These are phyloP conservation scores for Lepidurus couesii DNA, from an alignment of 1,140 invertebrate species.

Conservation along the genomic window DNA sequence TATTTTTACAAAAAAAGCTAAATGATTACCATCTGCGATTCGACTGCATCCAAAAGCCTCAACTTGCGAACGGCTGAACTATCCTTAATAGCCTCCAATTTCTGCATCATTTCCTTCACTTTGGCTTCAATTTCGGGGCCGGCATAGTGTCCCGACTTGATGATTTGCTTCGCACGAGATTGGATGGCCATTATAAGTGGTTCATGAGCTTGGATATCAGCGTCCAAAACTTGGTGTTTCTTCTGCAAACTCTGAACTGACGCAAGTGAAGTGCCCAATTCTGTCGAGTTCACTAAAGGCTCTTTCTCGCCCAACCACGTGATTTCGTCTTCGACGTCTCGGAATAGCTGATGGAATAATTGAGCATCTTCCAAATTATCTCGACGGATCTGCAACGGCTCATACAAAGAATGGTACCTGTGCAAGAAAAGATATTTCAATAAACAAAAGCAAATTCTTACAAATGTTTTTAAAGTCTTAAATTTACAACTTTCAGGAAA, in stretches of 20 bases:
- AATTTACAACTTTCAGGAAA: neutral
- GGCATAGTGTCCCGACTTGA: slow-evolving; percentile 77
- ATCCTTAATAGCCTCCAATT: slow-evolving; percentile 60
- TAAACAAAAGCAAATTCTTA: slow-evolving; percentile 24
- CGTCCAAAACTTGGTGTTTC: slow-evolving; percentile 80
- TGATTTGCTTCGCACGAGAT: slow-evolving; percentile 66
- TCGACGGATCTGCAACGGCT: slow-evolving; percentile 79
- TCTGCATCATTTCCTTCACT: slow-evolving; percentile 58
- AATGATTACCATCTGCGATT: slow-evolving; percentile 66
- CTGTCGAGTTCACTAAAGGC: slow-evolving; percentile 67
- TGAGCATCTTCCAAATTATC: slow-evolving; percentile 85
- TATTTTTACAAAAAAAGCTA: too few relatives aligned
- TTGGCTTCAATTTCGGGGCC: slow-evolving; percentile 60
- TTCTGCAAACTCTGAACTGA: slow-evolving; percentile 95
- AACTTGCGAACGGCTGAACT: slow-evolving; percentile 62
- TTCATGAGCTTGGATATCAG: slow-evolving; percentile 74
- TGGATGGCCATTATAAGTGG: slow-evolving; percentile 66
- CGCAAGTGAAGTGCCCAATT: slow-evolving; percentile 71
- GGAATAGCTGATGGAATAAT: slow-evolving; percentile 72
- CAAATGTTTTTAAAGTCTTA: too few relatives aligned
- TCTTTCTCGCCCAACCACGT: slow-evolving; percentile 82
- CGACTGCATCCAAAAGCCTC: slow-evolving; percentile 70
- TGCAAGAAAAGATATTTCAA: slow-evolving; percentile 24
- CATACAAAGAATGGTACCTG: slow-evolving; percentile 74
- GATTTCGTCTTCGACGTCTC: slow-evolving; percentile 80